Evolutionary conservation across 1,140 invertebrate species (phyloP).

Genomic region (Ceratitis capitata): DNA sequence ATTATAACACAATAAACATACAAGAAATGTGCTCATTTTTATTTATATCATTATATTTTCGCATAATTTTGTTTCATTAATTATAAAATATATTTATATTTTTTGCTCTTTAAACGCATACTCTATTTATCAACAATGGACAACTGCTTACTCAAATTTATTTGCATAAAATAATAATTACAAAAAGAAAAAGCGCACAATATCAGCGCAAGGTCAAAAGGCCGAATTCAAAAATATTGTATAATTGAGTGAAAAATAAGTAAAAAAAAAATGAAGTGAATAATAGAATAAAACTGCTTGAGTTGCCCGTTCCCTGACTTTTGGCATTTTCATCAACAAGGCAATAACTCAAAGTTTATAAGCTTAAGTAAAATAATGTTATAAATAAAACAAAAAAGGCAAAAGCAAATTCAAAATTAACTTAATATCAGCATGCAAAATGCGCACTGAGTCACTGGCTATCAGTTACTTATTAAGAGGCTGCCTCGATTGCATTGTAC

Average conservation of each 20-base stretch:
- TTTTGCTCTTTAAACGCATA: background rate
- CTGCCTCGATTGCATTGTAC: background rate
- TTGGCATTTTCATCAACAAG: background rate
- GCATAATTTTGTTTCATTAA: background rate
- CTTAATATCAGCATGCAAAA: background rate
- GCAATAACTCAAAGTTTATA: background rate
- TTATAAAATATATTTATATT: too few relatives aligned
- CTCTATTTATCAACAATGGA: background rate
- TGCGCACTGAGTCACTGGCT: background rate
- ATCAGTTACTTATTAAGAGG: background rate
- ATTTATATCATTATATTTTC: background rate
- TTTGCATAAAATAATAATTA: slow-evolving; percentile 9
- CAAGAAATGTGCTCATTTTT: background rate
- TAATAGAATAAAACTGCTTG: background rate
- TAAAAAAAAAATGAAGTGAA: background rate
- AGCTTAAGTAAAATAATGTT: background rate
- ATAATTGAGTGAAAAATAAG: background rate
- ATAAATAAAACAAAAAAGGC: background rate
- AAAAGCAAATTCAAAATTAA: background rate
- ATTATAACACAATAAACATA: background rate
- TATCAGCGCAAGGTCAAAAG: background rate
- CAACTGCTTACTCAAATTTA: background rate
- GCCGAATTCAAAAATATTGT: background rate
- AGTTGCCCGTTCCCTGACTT: background rate
- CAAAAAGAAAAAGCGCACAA: background rate